Base-by-base conservation (phyloP, 2,888 invertebrate species). In the Spilarctia lutea region DNA sequence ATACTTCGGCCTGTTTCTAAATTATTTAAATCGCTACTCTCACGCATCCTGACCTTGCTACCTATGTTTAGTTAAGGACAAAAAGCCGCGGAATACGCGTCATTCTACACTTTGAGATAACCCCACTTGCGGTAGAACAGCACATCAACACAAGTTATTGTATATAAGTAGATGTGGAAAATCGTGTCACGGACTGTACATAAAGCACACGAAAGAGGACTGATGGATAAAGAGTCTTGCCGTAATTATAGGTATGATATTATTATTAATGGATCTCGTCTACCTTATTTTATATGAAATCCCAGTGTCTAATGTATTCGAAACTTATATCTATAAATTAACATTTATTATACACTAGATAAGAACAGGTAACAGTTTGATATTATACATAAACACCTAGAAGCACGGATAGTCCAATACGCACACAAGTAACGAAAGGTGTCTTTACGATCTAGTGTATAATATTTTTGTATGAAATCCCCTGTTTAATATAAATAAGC, bases 211-310 rank as follows among this genome's bases (percentile, higher is more conserved):
- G 48, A 72, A 39, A 69, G 52, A 35, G 68, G 68, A 71, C 78
- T 72, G 65, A 71, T 66, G 33, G 72, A 67, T 65, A 75, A n/a
- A 30, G 67, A 79, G 79, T 81, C 82, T 87, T 87, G 87, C 87
- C 87, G 83, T 82, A 77, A 77, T 75, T 72, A 73, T 84, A 84
- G 80, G 79, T 83, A 81, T 84, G 67, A 48, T 45, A 69, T 85
- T 82, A 69, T 85, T 82, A 83, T 83, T 79, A 72, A 82, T 79
- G 76, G 85, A 88, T 88, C 87, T 88, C 84, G 78, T 81, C 52
- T 81, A 84, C 73, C 74, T 69, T 71, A 72, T 79, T 70, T 76
- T 71, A 72, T 78, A 74, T 73, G 63, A 60, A 71, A 70, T 80
- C 75, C 84, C 74, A 71, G 68, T 82, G 78, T 83, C 81, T 83